Conservation (phyloP, 2,888 invertebrate genomes). For the Nomada ruficornis region DNA sequence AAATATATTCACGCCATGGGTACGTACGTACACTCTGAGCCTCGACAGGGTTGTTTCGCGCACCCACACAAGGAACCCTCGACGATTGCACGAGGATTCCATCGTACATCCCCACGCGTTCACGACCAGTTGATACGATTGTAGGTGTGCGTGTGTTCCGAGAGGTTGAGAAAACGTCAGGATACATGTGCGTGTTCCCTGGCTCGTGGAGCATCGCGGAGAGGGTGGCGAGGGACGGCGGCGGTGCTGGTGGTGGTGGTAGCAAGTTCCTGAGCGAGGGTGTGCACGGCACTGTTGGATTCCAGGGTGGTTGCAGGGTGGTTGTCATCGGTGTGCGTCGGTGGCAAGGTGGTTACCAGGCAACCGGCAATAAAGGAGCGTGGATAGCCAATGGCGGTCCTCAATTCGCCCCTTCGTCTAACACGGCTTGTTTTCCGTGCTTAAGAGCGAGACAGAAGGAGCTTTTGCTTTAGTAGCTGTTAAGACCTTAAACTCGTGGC, state of each 20-base stretch:
- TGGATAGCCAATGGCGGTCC: slow-evolving; percentile 84
- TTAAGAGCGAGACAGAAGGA: slow-evolving; percentile 81
- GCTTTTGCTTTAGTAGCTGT: slow-evolving; percentile 84
- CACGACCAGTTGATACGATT: background rate
- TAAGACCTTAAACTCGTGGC: slow-evolving; percentile 80
- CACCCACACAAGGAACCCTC: slow-evolving; percentile 13
- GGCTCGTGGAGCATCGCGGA: slow-evolving; percentile 45
- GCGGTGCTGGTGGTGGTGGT: slow-evolving; percentile 49
- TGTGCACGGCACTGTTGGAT: slow-evolving; percentile 65
- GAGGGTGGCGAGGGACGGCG: slow-evolving; percentile 49
- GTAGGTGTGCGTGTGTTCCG: background rate
- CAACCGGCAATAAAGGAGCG: slow-evolving; percentile 83
- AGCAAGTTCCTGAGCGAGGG: slow-evolving; percentile 64
- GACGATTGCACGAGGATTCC: slow-evolving; percentile 53
- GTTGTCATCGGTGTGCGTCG: slow-evolving; percentile 73
- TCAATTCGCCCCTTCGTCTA: slow-evolving; percentile 82
- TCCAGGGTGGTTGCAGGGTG: slow-evolving; percentile 58
- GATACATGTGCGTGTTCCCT: background rate
- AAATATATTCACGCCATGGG: slow-evolving; percentile 68
- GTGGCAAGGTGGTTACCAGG: slow-evolving; percentile 81
- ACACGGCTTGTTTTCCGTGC: slow-evolving; percentile 82
- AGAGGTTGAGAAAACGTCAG: slow-evolving; percentile 13
- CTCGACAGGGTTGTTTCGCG: slow-evolving; percentile 48
- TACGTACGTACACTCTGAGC: slow-evolving; percentile 41
- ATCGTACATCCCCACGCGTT: slow-evolving; percentile 41